Base-by-base conservation (phyloP, 2,888 invertebrate species). In the Geophilus truncorum region DNA sequence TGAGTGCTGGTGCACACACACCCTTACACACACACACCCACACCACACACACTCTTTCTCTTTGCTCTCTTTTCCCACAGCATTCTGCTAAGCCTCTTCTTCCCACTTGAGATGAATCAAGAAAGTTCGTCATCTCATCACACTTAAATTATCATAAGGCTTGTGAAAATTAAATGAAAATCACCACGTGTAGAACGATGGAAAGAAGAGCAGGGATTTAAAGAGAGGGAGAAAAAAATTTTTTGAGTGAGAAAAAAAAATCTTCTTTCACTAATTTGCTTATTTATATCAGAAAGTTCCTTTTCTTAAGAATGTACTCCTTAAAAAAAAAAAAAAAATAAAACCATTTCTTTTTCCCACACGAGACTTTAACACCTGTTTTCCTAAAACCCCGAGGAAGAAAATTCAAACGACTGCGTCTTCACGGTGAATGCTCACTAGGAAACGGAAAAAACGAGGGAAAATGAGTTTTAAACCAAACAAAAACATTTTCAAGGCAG, bases 51-150 rank as follows among this genome's bases (percentile, higher is more conserved):
- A 45, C 62, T 62, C 62, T 62, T 25, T 62, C 45, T 45, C 40
- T 40, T 15, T 40, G 32, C 32, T 32, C 32, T 32, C 32, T 12
- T 62, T 28, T 25, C 62, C 62, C 62, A 62, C 62, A 62, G 25
- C 28, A 62, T 62, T 62, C 62, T 23, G 9, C 62, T 62, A 62
- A 62, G 62, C 62, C 45, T 62, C 62, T 62, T 25, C 25, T 62
- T 62, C 62, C 62, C 62, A 62, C 62, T 62, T 15, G 62, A 62
- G 62, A 62, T 62, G 62, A 62, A 62, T 62, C 62, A 25, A 62
- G 23, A 62, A 62, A 62, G 62, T 62, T 62, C 62, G 62, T 28
- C 62, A 62, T 62, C 62, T 62, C 62, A 62, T 62, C 62, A 62
- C 62, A 62, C 62, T 62, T 62, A 62, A 62, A 62, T 62, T 62